These are phyloP conservation scores for Sericinus montela DNA, from an alignment of 2,888 invertebrate species.

Conservation along the genomic window DNA sequence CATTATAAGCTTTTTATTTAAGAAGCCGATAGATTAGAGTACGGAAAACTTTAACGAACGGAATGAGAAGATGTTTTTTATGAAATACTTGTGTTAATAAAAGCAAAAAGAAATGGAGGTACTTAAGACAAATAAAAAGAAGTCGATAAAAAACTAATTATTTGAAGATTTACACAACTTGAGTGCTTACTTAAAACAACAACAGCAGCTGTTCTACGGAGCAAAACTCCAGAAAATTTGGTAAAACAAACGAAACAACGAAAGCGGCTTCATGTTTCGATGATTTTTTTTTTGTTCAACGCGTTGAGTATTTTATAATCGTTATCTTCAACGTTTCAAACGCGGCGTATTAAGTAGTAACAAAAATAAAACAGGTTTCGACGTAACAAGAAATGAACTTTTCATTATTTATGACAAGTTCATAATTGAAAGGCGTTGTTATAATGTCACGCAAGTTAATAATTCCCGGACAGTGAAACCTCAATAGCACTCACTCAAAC, in stretches of 20 bases:
- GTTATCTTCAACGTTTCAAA: neutral
- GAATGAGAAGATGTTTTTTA: too few species aligned
- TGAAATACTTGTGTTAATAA: too few species aligned
- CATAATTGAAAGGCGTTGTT: constrained; percentile 14
- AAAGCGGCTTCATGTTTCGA: constrained; percentile 54
- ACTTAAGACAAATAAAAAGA: neutral
- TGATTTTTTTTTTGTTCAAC: constrained; percentile 47
- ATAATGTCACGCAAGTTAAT: constrained; percentile 14
- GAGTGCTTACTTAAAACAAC: constrained; percentile 29
- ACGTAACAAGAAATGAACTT: neutral
- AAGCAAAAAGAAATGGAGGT: neutral
- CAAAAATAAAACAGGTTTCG: neutral
- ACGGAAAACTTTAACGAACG: neutral
- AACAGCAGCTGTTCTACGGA: constrained; percentile 32
- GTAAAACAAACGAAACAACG: constrained; percentile 45
- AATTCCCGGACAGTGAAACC: constrained; percentile 12
- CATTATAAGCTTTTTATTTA: constrained; percentile 6
- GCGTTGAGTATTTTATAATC: constrained; percentile 25
- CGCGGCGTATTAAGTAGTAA: too few species aligned
- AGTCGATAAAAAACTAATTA: constrained; percentile 24
- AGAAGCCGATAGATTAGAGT: neutral
- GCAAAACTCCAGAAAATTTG: constrained; percentile 34
- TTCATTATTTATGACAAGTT: constrained; percentile 16
- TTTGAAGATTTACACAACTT: constrained; percentile 22
- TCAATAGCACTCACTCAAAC: constrained; percentile 3